Base-by-base conservation (phyloP, 2,113 vertebrate genomes). In the Esox niger region DNA sequence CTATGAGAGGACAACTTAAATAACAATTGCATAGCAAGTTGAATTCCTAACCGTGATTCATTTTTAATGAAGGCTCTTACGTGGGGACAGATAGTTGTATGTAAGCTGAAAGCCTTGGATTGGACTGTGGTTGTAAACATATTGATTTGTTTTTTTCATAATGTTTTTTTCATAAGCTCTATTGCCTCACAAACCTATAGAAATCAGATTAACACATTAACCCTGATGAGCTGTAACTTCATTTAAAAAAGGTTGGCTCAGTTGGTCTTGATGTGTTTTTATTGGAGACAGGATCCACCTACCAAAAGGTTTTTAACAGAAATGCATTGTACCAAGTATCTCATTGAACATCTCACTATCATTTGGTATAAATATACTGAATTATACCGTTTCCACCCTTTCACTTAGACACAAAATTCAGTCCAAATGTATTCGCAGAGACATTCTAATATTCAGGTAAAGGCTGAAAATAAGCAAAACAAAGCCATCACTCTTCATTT, bases 101-200 rank as follows among this genome's bases (percentile, higher is more conserved):
- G 74, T 76, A 74, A 33, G 47, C 23, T 62, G 32, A 66, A 71
- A 69, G 29, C 52, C 33, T 62, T 55, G 62, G 15, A 74, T 64
- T 32, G 73, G 33, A 68, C 54, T 56, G n/a, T 62, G 55, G 65
- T 25, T 47, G 57, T 54, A 77, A 80, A 77, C 62, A 68, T 68
- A 78, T 78, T 73, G 75, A 86, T 77, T 59, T 21, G 66, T 49
- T 49, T 64, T 29, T 71, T 68, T 77, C 57, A 78, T 62, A 69
- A 70, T 71, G 62, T 79, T 78, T 75, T 57, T 79, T 78, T 78
- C 68, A 78, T 75, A 65, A 66, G 54, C 65, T 52, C 35, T 21
- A 6, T 33, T 68, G 17, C 25, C 38, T 31, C 43, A 59, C 23
- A 49, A 70, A 68, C 26, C 43, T 33, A 62, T 38, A 26, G 9